phyloP scores from a whole-genome alignment of 2,113 vertebrate species.

The Neotoma lepida region DNA sequence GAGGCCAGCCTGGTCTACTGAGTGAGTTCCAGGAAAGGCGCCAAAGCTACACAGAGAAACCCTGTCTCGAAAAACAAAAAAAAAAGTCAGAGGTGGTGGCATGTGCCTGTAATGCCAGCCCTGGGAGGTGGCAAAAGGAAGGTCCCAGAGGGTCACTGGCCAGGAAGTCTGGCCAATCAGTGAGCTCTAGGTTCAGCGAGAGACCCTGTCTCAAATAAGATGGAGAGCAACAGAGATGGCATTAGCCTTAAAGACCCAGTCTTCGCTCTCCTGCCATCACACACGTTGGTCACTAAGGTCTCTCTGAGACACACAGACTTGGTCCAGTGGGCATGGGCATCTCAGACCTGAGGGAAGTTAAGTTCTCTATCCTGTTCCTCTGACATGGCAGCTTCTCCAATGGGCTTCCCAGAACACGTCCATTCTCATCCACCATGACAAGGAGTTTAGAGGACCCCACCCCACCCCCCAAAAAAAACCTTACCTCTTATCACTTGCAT shows the following conservation, averaged over 20 bases:
- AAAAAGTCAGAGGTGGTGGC: background rate
- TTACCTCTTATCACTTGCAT: background rate
- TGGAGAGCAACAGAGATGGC: background rate
- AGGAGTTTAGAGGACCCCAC: background rate
- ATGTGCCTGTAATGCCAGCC: background rate
- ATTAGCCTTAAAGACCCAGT: too few species aligned
- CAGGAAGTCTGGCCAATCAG: too few species aligned
- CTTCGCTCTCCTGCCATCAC: background rate
- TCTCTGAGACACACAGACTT: background rate
- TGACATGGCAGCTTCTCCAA: accelerated
- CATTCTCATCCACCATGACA: too few species aligned
- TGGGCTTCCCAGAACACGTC: background rate
- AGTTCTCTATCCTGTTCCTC: accelerated
- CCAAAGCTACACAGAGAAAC: too few species aligned
- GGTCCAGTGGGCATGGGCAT: background rate
- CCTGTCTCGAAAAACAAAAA: too few species aligned
- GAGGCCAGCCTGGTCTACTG: too few species aligned
- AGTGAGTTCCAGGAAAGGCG: too few species aligned
- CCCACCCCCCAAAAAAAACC: background rate
- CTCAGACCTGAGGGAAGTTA: too few species aligned
- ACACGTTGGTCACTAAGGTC: background rate
- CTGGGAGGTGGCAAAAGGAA: background rate
- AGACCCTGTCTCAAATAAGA: background rate
- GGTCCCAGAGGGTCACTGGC: background rate
- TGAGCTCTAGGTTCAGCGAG: background rate